A percentile compares a stretch with the other conserved stretches of the same genome.
These are phyloP conservation scores for Origma solitaria DNA, from an alignment of 2,113 vertebrate genomes.

Conservation along the genomic window DNA sequence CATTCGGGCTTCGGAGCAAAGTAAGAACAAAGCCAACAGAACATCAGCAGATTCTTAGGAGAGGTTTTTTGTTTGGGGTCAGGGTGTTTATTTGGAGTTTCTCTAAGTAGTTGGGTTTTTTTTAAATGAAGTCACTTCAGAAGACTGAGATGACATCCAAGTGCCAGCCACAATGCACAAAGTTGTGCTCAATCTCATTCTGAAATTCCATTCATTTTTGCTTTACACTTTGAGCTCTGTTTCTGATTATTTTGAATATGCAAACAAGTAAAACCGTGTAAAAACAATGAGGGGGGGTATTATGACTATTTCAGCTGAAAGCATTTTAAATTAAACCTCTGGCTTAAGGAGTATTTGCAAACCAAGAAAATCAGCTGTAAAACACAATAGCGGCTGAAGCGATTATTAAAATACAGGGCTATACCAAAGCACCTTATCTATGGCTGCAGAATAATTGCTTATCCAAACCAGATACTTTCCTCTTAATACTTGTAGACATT, in stretches of 20 bases:
- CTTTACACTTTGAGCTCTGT: not conserved
- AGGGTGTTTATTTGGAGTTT: not conserved
- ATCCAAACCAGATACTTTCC: not conserved
- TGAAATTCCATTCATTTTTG: not conserved
- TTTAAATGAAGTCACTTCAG: not conserved
- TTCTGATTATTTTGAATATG: not conserved
- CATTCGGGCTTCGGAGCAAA: not conserved
- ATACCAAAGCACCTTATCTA: not conserved
- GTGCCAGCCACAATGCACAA: not conserved
- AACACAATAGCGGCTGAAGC: not conserved
- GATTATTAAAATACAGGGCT: not conserved
- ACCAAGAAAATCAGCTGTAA: not conserved
- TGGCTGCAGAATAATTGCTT: not conserved
- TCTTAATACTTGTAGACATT: not conserved
- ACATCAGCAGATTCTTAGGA: not conserved
- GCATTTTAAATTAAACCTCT: not conserved
- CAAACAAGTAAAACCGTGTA: not conserved
- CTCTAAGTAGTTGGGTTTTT: not conserved
- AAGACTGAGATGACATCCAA: not conserved
- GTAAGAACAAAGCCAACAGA: not conserved
- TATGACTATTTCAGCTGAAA: not conserved
- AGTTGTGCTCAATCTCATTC: not conserved
- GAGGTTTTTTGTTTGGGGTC: not conserved
- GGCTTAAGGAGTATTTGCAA: not conserved
- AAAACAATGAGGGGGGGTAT: not conserved